Conservation (phyloP, 2,888 invertebrate species). For the Aleiodes leptofemur region DNA sequence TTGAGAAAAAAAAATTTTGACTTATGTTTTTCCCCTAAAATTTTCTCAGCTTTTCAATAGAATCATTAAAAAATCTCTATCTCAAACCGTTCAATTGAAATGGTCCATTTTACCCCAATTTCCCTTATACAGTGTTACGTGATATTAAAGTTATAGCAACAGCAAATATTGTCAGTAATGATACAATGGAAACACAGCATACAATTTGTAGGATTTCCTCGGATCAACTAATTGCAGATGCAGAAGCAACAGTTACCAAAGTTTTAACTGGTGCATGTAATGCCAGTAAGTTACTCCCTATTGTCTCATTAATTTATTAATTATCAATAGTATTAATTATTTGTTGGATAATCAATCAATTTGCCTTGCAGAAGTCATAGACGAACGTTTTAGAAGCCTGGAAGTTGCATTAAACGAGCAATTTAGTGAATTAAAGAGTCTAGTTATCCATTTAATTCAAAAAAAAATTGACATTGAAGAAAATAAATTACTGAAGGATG, state of each 20-base stretch:
- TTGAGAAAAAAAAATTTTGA: too few species aligned
- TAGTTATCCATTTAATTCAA: conserved; percentile 32
- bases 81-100: too few species aligned
- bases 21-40: too few species aligned
- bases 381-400: conserved; percentile 59
- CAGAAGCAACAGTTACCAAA: conserved; percentile 72
- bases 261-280: conserved; percentile 73
- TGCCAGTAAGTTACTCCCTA: conserved; percentile 60
- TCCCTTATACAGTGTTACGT: background rate
- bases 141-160: background rate
- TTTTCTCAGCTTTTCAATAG: too few species aligned
- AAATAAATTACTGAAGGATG: conserved; percentile 4
- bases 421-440: conserved; percentile 59
- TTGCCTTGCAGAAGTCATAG: conserved; percentile 59
- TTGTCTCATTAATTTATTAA: background rate
- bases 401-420: conserved; percentile 58
- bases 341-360: conserved; percentile 12
- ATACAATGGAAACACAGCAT: conserved; percentile 70
- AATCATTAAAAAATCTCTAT: too few species aligned
- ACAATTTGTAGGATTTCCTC: conserved; percentile 72
- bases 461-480: background rate
- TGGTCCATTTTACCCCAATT: too few species aligned
- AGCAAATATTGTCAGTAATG: conserved; percentile 43
- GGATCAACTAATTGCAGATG: conserved; percentile 72
- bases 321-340: background rate